phyloP scores from a whole-genome alignment of 2,888 invertebrate species.

The Nemurella pictetii region DNA sequence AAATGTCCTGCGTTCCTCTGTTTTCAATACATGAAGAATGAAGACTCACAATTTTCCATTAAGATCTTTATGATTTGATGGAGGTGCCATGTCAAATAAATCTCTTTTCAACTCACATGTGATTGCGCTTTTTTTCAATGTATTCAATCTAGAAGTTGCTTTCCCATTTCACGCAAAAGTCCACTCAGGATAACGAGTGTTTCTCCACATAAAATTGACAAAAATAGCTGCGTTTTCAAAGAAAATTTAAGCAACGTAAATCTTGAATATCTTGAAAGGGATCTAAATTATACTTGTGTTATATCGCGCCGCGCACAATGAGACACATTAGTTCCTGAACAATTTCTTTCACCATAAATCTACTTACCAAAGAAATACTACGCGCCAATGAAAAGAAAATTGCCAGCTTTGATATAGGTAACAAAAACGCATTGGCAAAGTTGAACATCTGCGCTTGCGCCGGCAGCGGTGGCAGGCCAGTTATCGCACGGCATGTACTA shows the following conservation, averaged over 20 bases:
- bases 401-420: not conserved
- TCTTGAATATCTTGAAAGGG: not conserved
- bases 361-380: constrained; percentile 26
- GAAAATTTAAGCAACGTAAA: not conserved
- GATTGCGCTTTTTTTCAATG: no score
- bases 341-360: constrained; percentile 22
- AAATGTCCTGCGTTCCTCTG: no score
- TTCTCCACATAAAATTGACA: not conserved
- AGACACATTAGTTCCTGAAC: constrained; percentile 15
- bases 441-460: constrained; percentile 7
- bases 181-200: not conserved
- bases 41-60: no score
- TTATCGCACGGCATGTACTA: not conserved
- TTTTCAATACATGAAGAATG: no score
- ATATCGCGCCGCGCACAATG: not conserved
- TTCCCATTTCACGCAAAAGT: not conserved
- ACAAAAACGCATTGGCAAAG: not conserved
- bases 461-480: not conserved
- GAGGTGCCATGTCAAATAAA: no score
- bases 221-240: not conserved
- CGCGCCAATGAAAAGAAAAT: not conserved
- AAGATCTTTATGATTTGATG: no score
- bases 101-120: no score
- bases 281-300: constrained; percentile 14
- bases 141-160: not conserved